Percentiles rank a stretch among this genome's conserved stretches.
Conservation (phyloP, 30 jellyfish, hydroid and myxozoan species). For the Chrysaora quinquecirrha region DNA sequence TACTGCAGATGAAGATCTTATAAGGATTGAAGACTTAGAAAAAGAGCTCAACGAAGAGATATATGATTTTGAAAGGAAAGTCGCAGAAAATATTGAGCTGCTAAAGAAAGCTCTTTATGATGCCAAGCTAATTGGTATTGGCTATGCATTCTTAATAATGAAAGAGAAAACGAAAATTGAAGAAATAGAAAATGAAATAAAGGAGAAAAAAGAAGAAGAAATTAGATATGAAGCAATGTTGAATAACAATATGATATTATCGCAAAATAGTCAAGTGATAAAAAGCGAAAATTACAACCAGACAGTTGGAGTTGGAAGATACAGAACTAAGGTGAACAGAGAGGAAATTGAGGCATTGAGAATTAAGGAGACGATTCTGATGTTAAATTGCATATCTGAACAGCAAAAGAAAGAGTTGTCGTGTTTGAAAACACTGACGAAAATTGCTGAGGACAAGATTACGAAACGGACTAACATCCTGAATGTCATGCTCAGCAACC, state of each 20-base stretch:
- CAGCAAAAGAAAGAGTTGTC: neutral
- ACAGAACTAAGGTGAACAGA: neutral
- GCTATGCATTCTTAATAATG: neutral
- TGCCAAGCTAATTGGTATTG: neutral
- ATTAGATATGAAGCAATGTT: neutral
- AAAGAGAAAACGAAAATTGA: neutral
- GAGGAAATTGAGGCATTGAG: neutral
- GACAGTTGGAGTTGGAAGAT: neutral
- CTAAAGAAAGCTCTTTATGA: neutral
- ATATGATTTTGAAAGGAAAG: neutral
- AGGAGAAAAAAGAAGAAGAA: neutral
- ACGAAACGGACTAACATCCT: neutral
- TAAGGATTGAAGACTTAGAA: neutral
- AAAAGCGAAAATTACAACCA: neutral
- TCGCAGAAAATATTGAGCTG: neutral
- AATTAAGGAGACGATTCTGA: neutral
- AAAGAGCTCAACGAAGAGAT: neutral
- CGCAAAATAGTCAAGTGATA: neutral
- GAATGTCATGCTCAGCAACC: neutral
- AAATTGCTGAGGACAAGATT: neutral
- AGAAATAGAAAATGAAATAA: neutral
- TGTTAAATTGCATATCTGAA: neutral
- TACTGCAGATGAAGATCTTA: neutral
- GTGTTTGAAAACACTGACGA: neutral
- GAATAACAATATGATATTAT: neutral